Percentiles rank a stretch among this genome's conserved stretches.
Conservation (phyloP, 2,888 invertebrate genomes). For the Apodemia hepburni region DNA sequence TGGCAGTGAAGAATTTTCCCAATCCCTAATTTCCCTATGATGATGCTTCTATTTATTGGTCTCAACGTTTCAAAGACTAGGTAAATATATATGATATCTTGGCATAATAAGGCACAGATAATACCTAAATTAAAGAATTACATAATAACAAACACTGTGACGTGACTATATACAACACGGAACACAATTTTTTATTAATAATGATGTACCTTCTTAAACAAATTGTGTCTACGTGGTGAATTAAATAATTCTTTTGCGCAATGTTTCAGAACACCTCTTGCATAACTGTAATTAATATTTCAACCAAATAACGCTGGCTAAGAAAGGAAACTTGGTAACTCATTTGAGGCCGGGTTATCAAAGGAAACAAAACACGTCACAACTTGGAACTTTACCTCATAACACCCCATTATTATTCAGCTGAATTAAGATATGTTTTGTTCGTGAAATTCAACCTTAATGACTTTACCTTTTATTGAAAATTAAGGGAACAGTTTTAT, state of each 20-base stretch:
- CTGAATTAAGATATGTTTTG: background rate
- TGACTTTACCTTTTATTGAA: background rate
- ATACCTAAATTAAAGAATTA: too few species aligned
- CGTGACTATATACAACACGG: too few species aligned
- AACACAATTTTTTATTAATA: too few species aligned
- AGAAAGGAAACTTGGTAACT: background rate
- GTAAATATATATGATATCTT: too few species aligned
- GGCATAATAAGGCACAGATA: too few species aligned
- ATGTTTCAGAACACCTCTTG: background rate
- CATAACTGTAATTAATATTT: slow-evolving; percentile 7
- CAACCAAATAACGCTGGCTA: background rate
- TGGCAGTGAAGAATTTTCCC: too few species aligned
- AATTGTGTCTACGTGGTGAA: too few species aligned
- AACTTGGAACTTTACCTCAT: slow-evolving; percentile 8
- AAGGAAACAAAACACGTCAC: slow-evolving; percentile 9
- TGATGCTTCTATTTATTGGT: too few species aligned
- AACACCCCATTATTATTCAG: background rate
- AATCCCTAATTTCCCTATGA: too few species aligned
- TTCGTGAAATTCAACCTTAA: slow-evolving; percentile 1
- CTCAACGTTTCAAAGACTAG: too few species aligned
- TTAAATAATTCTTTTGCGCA: background rate
- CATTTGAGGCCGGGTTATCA: slow-evolving; percentile 4
- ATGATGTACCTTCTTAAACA: too few species aligned
- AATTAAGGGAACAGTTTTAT: background rate
- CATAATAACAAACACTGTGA: too few species aligned